Evolutionary conservation across 2,113 vertebrate genomes (phyloP).

Genomic region (Vidua chalybeata): DNA sequence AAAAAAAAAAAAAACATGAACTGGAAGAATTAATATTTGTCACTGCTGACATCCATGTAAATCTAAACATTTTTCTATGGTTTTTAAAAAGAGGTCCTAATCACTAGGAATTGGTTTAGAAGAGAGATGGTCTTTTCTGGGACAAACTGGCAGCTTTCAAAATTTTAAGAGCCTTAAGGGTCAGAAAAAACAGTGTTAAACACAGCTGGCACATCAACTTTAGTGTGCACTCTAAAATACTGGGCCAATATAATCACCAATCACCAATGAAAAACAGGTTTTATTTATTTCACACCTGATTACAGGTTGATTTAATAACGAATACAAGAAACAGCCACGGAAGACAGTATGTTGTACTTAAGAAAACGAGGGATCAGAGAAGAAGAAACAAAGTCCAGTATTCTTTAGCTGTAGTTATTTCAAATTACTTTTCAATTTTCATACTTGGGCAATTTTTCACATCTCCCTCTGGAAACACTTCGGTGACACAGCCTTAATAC

Average conservation of each 20-base stretch:
- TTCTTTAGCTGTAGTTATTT: not conserved
- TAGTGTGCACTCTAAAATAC: not conserved
- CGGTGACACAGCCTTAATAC: not conserved
- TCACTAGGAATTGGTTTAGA: not conserved
- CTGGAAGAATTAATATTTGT: not conserved
- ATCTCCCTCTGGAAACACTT: not conserved
- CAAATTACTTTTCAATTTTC: not conserved
- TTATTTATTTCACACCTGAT: not conserved
- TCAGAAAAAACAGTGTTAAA: not conserved
- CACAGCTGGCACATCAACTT: not conserved
- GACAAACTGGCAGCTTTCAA: not conserved
- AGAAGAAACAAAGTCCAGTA: not conserved
- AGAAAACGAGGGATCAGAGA: not conserved
- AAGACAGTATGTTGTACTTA: not conserved
- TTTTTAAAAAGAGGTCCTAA: not conserved
- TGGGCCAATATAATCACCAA: not conserved
- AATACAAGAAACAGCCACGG: not conserved
- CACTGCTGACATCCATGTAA: not conserved
- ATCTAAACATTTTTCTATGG: not conserved
- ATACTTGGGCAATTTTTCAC: not conserved
- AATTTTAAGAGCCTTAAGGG: not conserved
- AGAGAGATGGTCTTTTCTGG: not conserved
- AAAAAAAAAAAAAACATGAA: not conserved
- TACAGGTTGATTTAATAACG: not conserved
- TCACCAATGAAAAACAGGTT: not conserved